These are phyloP conservation scores for Xerus rutilus DNA, from an alignment of 2,797 vertebrate genomes.

Conservation along the genomic window DNA sequence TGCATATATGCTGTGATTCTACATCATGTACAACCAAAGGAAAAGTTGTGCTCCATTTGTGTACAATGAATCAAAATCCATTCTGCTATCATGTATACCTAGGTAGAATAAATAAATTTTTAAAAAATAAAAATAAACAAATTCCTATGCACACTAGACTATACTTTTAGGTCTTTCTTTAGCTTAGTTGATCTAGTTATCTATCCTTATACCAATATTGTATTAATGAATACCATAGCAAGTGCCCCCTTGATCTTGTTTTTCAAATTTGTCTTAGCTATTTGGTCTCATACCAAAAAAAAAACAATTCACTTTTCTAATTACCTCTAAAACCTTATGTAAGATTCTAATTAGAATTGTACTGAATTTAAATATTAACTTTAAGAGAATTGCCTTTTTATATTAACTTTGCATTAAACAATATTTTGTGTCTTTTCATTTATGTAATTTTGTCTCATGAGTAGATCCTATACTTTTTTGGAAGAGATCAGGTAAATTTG, in stretches of 20 bases:
- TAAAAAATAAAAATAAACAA: no score
- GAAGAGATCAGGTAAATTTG: neutral
- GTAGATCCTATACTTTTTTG: neutral
- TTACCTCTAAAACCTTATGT: neutral
- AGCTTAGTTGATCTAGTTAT: neutral
- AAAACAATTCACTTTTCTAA: neutral
- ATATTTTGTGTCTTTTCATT: neutral
- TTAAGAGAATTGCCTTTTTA: neutral
- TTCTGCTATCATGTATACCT: no score
- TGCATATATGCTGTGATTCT: no score
- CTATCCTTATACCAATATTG: neutral
- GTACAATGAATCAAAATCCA: no score
- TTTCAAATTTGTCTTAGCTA: neutral
- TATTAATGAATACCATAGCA: neutral
- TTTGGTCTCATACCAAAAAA: neutral
- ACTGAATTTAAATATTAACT: neutral
- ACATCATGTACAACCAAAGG: no score
- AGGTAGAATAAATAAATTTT: no score
- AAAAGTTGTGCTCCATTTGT: no score
- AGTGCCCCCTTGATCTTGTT: neutral
- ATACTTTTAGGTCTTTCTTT: neutral
- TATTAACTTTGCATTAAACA: neutral
- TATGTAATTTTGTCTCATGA: neutral
- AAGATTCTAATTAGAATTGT: neutral
- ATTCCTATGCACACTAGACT: neutral